Evolutionary conservation across 2,888 invertebrate species (phyloP), one percentile per base, ranked within the genome.

Genomic region (Cenopis cana): DNA sequence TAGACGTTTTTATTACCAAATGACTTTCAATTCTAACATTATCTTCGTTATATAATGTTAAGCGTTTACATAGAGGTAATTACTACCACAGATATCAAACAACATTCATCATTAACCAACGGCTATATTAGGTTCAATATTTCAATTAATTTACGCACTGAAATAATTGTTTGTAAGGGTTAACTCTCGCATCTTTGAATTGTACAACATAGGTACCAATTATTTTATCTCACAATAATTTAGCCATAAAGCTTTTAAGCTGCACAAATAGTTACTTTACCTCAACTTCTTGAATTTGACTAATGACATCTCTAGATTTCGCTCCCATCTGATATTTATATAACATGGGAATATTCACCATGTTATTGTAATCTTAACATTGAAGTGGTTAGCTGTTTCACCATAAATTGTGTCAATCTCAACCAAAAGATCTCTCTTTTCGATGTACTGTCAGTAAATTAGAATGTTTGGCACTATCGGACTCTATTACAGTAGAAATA

Each of bases 171-270:
- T 38, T 33, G 9, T 33, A n/a, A 49, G 24, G 24, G 24, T 24
- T 24, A 68, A 61, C 33, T 49, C n/a, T 69, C 20, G 36, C 17
- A 11, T 62, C 20, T 24, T 49, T 17, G 20, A 33, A 56, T 56
- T 61, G 36, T 24, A 55, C 68, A 36, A 56, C 49, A 56, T 55
- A n/a, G n/a, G n/a, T n/a, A 69, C 38, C 41, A 38, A 59, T 50
- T 59, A 67, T 24, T 41, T 38, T 24, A 67, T 36, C 12, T 17
- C 12, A 17, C 20, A 57, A 12, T 20, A 33, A 18, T 50, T 33
- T 12, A 49, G 29, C 29, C 46, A 17, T 24, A 12, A 29, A 33
- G 49, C 20, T 57, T 36, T 17, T 33, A 69, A 49, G 57, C 64
- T 57, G 64, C 52, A 36, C 18, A 18, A 29, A 66, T 50, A 36